Evolutionary conservation across 2,113 vertebrate species (phyloP).

Genomic region (Rynchops niger): DNA sequence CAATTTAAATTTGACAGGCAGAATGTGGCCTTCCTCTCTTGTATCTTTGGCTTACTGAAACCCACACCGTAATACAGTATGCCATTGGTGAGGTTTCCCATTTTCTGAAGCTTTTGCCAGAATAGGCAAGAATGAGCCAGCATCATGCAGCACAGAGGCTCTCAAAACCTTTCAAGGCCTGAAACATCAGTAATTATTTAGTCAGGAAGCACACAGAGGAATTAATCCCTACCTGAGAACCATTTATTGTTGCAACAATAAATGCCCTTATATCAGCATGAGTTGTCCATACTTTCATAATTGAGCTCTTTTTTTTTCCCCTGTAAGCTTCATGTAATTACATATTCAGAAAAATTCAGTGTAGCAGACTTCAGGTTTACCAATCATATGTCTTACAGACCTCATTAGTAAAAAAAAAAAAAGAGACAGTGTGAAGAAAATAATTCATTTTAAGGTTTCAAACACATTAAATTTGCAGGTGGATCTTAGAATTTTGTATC

Average conservation of each 20-base stretch:
- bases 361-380: neutral
- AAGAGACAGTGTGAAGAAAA: neutral
- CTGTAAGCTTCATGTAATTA: constrained; percentile 1
- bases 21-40: neutral
- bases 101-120: neutral
- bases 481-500: neutral
- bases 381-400: neutral
- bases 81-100: neutral
- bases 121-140: neutral
- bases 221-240: constrained; percentile 19
- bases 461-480: neutral
- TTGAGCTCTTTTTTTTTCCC: neutral
- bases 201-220: neutral
- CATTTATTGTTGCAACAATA: neutral
- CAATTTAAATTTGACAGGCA: neutral
- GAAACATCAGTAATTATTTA: neutral
- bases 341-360: neutral
- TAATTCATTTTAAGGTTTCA: neutral
- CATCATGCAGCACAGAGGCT: neutral
- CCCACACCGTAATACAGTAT: neutral
- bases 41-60: neutral
- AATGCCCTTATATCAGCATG: neutral
- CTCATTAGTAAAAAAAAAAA: neutral
- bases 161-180: neutral
- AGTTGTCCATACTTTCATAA: neutral